Conservation (phyloP, 2,888 invertebrate species). For the Heliconius aoede region DNA sequence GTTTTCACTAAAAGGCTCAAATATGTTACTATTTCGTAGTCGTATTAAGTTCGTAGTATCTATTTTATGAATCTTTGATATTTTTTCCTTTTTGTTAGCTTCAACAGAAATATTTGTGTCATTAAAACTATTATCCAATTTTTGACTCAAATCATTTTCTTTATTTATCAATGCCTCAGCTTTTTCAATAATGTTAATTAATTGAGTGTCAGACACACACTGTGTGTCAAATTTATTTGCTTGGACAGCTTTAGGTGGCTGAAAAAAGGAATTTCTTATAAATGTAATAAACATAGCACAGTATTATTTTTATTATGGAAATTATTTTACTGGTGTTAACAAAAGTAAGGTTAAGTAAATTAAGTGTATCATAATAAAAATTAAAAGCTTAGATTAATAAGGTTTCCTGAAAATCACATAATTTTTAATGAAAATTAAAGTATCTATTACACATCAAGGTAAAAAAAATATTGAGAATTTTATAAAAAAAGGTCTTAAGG, state of each 20-base stretch:
- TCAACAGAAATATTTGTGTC: constrained; percentile 3
- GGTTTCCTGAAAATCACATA: no score
- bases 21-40: not conserved
- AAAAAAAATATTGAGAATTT: no score
- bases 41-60: not conserved
- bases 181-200: constrained; percentile 66
- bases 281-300: not conserved
- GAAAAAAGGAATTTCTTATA: constrained; percentile 39
- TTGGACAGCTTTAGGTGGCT: constrained; percentile 42
- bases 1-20: not conserved
- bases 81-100: not conserved
- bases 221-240: constrained; percentile 68
- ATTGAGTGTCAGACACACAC: constrained; percentile 69
- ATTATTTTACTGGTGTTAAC: not conserved
- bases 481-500: no score
- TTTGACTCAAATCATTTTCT: constrained; percentile 62
- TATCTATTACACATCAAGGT: no score
- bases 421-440: no score
- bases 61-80: not conserved
- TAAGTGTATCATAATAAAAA: no score
- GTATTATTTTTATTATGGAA: not conserved
- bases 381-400: no score
- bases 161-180: constrained; percentile 59
- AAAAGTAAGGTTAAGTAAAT: no score
- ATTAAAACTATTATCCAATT: constrained; percentile 61